Evolutionary conservation across 2,797 vertebrate genomes (phyloP), one percentile per base, ranked within the genome.

Genomic region (Intellagama lesueurii): DNA sequence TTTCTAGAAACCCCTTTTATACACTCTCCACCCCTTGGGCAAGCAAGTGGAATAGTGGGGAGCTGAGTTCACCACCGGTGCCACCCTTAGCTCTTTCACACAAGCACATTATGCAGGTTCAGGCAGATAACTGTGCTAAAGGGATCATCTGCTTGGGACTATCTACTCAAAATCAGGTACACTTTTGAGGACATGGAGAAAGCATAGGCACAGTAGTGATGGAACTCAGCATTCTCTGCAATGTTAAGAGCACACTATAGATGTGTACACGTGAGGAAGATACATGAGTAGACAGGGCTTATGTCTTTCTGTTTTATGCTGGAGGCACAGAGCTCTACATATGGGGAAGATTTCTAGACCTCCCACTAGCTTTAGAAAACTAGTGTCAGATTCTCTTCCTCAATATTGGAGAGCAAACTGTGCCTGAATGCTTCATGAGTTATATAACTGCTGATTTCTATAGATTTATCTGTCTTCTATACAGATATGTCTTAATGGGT

Each of bases 401-500:
- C n/a, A 69, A 30, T 28, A 28, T 8, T 79, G 22, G 11, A 19
- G 0, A 19, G 1, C 4, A 68, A 5, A 5, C 4, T 40, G 0
- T 47, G 3, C 9, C 26, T 68, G 6, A 69, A 69, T 76, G 26
- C 30, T 52, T 24, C 4, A 30, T 26, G 26, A 66, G 0, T 75
- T 52, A 24, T 66, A 14, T 49, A 81, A 66, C 26, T 66, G 40
- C 28, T 75, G 22, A 32, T n/a, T 82, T 86, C 44, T 56, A 14
- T 76, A 69, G n/a, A 14, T 40, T n/a, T 76, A 35, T 49, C 7
- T 68, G 6, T 82, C n/a, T 75, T 77, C 72, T 77, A 44, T 69
- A 82, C 76, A 47, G 60, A 44, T 87, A 14, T 89, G 52, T 78
- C 89, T 91, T 72, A 68, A 76, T 68, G 30, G 81, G 70, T 82